Evolutionary conservation across 2,113 vertebrate genomes (phyloP).

Genomic region (Podarcis cretensis): DNA sequence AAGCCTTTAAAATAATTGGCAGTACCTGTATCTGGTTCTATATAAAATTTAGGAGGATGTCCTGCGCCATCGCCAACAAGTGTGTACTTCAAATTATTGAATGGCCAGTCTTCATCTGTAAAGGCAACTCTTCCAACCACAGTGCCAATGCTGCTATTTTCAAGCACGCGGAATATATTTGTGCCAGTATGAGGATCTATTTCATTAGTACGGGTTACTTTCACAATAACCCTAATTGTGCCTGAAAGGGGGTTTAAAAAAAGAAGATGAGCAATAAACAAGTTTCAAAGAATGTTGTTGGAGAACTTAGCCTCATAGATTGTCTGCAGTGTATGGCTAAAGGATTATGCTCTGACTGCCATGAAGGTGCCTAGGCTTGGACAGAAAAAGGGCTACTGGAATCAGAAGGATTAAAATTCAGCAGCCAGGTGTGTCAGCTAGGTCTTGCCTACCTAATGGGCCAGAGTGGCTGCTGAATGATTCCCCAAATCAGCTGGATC

Average conservation of each 20-base stretch:
- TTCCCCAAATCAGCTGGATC: not conserved
- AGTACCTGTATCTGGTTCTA: slow-evolving; percentile 37
- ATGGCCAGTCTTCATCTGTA: slow-evolving; percentile 46
- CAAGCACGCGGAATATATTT: slow-evolving; percentile 45
- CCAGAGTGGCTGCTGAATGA: not conserved
- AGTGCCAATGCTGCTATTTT: slow-evolving; percentile 36
- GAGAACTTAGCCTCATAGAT: not conserved
- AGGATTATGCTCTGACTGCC: not conserved
- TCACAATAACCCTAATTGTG: slow-evolving; percentile 35
- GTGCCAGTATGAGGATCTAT: not conserved
- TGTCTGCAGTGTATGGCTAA: not conserved
- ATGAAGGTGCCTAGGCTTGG: not conserved
- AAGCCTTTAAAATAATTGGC: not conserved
- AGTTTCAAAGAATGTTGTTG: fast-evolving
- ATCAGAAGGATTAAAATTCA: not conserved
- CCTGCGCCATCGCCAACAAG: slow-evolving; percentile 22
- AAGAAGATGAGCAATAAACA: not conserved
- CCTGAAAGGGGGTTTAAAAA: not conserved
- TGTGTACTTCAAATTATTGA: slow-evolving; percentile 49
- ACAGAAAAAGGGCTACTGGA: not conserved
- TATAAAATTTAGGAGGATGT: slow-evolving; percentile 51
- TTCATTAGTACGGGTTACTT: slow-evolving; percentile 45
- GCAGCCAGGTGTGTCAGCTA: not conserved
- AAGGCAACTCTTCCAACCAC: slow-evolving; percentile 42
- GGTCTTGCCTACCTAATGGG: not conserved